Percentiles rank a stretch among this genome's conserved stretches.
Conservation (phyloP, 1,140 invertebrate species). For the Dreissena rostriformis region DNA sequence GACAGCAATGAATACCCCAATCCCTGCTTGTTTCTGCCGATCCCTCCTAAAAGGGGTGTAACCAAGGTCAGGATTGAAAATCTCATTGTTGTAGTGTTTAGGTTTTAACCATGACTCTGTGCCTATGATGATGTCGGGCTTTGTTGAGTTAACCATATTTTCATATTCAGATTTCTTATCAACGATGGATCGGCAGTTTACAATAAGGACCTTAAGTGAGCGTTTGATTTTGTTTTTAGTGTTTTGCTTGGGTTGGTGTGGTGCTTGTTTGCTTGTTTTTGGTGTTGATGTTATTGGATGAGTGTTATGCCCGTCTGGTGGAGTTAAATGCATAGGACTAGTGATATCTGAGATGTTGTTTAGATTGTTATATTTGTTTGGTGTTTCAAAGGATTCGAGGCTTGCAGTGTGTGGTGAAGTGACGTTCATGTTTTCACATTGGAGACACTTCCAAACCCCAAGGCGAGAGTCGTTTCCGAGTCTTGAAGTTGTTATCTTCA, state of each 20-base stretch:
- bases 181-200: conserved; percentile 37
- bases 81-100: conserved; percentile 27
- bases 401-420: background rate
- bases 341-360: background rate
- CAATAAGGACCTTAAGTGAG: conserved; percentile 14
- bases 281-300: background rate
- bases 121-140: conserved; percentile 22
- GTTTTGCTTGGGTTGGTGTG: background rate
- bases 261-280: background rate
- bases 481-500: too few species aligned
- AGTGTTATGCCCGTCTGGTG: background rate
- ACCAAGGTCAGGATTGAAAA: conserved; percentile 42
- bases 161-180: conserved; percentile 32
- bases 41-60: conserved; percentile 25
- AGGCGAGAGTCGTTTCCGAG: too few species aligned
- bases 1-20: conserved; percentile 33
- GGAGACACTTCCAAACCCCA: conserved; percentile 2
- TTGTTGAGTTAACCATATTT: conserved; percentile 20
- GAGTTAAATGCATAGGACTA: background rate
- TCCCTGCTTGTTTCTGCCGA: background rate
- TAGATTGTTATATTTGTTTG: background rate
- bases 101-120: conserved; percentile 38
- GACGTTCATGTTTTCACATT: conserved; percentile 28
- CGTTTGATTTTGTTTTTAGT: conserved; percentile 42
- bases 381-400: conserved; percentile 4